These are phyloP conservation scores for Esox niger DNA, from an alignment of 2,113 vertebrate genomes.

Conservation along the genomic window DNA sequence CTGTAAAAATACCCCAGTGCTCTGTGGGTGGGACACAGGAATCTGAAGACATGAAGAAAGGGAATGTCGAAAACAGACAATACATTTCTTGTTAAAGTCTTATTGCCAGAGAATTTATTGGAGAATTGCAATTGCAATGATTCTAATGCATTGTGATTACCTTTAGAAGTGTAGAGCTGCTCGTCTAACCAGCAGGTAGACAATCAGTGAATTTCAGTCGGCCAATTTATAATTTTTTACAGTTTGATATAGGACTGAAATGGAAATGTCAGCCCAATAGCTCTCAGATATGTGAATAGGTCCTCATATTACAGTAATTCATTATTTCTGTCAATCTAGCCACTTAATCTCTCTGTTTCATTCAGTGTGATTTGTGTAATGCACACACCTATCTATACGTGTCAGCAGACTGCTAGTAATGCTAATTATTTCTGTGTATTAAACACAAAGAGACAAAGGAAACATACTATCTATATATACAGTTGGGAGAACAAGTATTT, in stretches of 20 bases:
- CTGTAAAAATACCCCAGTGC: slow-evolving; percentile 29
- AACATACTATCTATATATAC: too few relatives aligned
- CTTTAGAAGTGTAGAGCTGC: not conserved
- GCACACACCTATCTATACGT: too few relatives aligned
- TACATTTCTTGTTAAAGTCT: not conserved
- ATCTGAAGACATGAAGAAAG: slow-evolving; percentile 5
- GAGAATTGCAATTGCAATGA: not conserved
- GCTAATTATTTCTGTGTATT: too few relatives aligned
- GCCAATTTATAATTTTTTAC: too few relatives aligned
- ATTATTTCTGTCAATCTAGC: not conserved
- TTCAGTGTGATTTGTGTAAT: too few relatives aligned
- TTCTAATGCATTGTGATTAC: not conserved
- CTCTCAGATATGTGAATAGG: too few relatives aligned
- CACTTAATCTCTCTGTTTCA: not conserved
- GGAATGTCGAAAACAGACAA: not conserved
- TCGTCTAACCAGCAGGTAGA: not conserved
- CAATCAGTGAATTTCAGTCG: not conserved
- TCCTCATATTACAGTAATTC: not conserved
- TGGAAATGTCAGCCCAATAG: too few relatives aligned
- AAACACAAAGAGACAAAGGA: too few relatives aligned
- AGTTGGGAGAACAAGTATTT: too few relatives aligned
- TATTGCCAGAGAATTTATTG: not conserved
- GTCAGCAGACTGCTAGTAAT: too few relatives aligned
- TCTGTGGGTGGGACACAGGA: slow-evolving; percentile 5
- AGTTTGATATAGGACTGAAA: too few relatives aligned